phyloP scores from a whole-genome alignment of 2,888 invertebrate genomes.

The Lobophora halterata region DNA sequence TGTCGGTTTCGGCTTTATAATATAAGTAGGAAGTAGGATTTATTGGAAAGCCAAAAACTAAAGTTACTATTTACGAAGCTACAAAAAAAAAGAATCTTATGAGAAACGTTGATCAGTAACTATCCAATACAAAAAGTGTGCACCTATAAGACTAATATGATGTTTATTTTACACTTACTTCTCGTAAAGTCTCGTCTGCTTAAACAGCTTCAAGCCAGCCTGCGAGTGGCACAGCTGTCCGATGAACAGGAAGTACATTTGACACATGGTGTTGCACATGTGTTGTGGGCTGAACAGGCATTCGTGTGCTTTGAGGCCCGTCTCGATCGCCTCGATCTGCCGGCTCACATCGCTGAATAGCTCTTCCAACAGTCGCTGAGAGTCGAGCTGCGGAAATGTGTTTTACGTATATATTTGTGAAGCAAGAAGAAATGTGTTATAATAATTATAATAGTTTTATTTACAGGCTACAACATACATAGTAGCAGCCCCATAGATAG shows the following conservation, averaged over 20 bases:
- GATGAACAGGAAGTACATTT: conserved; percentile 96
- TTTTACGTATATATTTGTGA: no score
- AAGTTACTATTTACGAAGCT: no score
- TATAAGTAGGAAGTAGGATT: no score
- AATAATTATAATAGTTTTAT: no score
- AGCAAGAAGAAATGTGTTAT: no score
- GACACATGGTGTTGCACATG: conserved; percentile 93
- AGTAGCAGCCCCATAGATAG: no score
- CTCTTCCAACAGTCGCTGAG: conserved; percentile 86
- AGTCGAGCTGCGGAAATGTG: conserved; percentile 82
- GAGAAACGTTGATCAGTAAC: no score
- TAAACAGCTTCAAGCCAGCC: conserved; percentile 85
- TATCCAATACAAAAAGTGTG: no score
- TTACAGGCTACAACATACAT: no score
- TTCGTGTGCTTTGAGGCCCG: conserved; percentile 89
- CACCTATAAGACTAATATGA: no score
- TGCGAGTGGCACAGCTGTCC: conserved; percentile 90
- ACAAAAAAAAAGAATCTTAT: conserved; percentile 2
- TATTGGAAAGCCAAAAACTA: no score
- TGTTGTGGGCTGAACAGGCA: conserved; percentile 93
- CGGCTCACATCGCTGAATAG: conserved; percentile 89
- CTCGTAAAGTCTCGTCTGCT: conserved; percentile 87
- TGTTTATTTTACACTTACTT: conserved; percentile 81
- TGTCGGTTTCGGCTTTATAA: no score
- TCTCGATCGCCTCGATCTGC: conserved; percentile 87